These are phyloP conservation scores for Eugnorisma glareosa DNA, from an alignment of 2,888 invertebrate species.

Conservation along the genomic window DNA sequence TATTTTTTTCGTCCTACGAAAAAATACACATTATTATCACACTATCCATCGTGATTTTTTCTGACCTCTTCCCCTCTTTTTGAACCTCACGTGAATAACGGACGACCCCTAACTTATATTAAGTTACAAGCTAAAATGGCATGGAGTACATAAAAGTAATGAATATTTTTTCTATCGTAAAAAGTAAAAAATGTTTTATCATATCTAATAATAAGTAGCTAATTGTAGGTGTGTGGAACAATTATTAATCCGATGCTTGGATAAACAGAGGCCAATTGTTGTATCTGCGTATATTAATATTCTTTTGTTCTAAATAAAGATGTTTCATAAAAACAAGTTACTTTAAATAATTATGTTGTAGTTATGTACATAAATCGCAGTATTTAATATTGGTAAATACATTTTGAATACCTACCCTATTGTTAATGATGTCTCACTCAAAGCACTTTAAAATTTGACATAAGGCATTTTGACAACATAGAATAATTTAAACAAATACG, in stretches of 20 bases:
- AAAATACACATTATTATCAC: neutral
- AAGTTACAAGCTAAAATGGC: neutral
- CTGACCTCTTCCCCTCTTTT: neutral
- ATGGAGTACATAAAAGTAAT: neutral
- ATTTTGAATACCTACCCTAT: neutral
- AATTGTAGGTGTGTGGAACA: slow-evolving; percentile 3
- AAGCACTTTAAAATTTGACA: neutral
- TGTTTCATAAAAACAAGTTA: neutral
- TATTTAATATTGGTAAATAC: neutral
- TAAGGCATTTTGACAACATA: neutral
- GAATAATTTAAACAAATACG: neutral
- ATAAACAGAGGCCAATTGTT: slow-evolving; percentile 25
- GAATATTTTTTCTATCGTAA: neutral
- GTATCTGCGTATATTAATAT: neutral
- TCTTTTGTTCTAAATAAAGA: slow-evolving; percentile 29
- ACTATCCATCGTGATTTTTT: neutral
- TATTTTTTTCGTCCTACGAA: neutral
- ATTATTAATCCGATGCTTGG: slow-evolving; percentile 28
- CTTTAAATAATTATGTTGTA: neutral
- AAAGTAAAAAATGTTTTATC: neutral
- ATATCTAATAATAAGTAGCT: neutral
- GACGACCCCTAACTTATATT: neutral
- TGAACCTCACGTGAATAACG: neutral
- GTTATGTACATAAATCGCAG: neutral
- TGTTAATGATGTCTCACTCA: neutral